Percentiles rank a stretch among this genome's conserved stretches.
Conservation (phyloP, 35 echinoderm and acorn worm genomes). For the Ophioderma brevispina region DNA sequence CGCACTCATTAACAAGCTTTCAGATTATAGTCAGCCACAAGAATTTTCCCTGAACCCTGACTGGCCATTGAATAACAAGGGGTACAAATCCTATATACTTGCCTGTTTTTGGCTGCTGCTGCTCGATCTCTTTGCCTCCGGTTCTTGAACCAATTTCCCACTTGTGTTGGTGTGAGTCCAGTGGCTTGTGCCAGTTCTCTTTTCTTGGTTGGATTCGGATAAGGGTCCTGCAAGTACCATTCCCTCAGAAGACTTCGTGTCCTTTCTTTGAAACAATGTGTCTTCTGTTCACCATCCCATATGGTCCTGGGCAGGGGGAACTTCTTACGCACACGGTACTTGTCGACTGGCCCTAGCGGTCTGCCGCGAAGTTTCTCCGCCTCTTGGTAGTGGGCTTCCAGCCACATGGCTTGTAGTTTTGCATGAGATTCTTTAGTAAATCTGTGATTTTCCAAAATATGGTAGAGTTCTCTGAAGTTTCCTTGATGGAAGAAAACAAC, state of each 20-base stretch:
- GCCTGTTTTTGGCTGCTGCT: slow-evolving; percentile 98
- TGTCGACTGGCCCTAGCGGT: slow-evolving; percentile 95
- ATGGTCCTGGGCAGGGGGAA: slow-evolving; percentile 98
- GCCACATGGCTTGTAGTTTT: slow-evolving; percentile 99
- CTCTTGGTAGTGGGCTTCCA: slow-evolving; percentile 98
- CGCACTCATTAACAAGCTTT: not conserved
- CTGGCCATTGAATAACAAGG: not conserved
- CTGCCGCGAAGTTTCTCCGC: slow-evolving; percentile 94
- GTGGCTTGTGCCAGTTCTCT: slow-evolving; percentile 97
- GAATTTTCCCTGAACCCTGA: not conserved
- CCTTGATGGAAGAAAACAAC: slow-evolving; percentile 98
- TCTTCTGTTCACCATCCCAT: slow-evolving; percentile 99
- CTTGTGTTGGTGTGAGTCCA: slow-evolving; percentile 97
- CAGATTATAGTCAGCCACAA: not conserved
- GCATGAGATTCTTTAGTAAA: slow-evolving; percentile 97
- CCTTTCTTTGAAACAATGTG: slow-evolving; percentile 99
- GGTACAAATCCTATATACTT: slow-evolving; percentile 35
- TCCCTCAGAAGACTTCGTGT: slow-evolving; percentile 93
- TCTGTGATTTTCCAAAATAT: slow-evolving; percentile 97
- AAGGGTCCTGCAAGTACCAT: slow-evolving; percentile 98
- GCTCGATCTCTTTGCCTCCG: slow-evolving; percentile 90
- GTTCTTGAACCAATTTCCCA: slow-evolving; percentile 99
- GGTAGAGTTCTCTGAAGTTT: slow-evolving; percentile 98
- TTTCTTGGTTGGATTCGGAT: slow-evolving; percentile 99
- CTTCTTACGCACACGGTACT: slow-evolving; percentile 99